Percentiles rank a stretch among this genome's conserved stretches.
These are phyloP conservation scores for Hippocampus guttulatus DNA, from an alignment of 2,113 vertebrate genomes.

Conservation along the genomic window DNA sequence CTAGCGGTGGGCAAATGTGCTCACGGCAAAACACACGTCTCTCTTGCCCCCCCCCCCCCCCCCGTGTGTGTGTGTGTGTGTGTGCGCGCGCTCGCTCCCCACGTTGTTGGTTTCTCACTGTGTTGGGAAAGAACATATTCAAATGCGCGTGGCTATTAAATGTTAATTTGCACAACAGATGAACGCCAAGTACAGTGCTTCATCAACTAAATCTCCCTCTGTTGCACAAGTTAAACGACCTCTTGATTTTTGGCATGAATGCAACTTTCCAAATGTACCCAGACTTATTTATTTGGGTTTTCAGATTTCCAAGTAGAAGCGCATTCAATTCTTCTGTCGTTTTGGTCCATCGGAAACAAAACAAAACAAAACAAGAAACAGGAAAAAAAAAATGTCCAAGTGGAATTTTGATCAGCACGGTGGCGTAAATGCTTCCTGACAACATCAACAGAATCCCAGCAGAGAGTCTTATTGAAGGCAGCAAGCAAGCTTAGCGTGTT, in stretches of 20 bases:
- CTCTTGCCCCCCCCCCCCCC: constrained; percentile 41
- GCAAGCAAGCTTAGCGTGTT: constrained; percentile 26
- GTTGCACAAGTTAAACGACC: constrained; percentile 37
- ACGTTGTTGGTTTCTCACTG: constrained; percentile 49
- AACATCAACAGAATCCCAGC: constrained; percentile 13
- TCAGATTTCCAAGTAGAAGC: constrained; percentile 15
- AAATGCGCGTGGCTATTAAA: constrained; percentile 69
- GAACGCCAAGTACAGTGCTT: constrained; percentile 58
- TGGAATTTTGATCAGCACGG: neutral
- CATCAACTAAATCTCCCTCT: constrained; percentile 62
- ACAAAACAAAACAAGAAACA: neutral
- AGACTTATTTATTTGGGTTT: constrained; percentile 16
- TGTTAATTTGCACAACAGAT: constrained; percentile 69
- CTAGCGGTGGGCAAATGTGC: constrained; percentile 53
- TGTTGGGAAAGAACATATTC: constrained; percentile 63
- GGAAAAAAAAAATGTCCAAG: neutral
- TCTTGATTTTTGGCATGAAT: constrained; percentile 41
- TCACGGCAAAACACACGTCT: constrained; percentile 60
- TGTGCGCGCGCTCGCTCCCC: constrained; percentile 23
- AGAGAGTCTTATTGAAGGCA: constrained; percentile 14
- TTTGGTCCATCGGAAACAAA: neutral
- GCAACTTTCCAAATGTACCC: constrained; percentile 8
- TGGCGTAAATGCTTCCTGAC: constrained; percentile 13
- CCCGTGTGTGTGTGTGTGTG: constrained; percentile 31
- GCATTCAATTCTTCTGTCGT: neutral